Evolutionary conservation across 1,140 invertebrate genomes (phyloP), one percentile per base, ranked within the genome.

Genomic region (Camponotus pennsylvanicus): DNA sequence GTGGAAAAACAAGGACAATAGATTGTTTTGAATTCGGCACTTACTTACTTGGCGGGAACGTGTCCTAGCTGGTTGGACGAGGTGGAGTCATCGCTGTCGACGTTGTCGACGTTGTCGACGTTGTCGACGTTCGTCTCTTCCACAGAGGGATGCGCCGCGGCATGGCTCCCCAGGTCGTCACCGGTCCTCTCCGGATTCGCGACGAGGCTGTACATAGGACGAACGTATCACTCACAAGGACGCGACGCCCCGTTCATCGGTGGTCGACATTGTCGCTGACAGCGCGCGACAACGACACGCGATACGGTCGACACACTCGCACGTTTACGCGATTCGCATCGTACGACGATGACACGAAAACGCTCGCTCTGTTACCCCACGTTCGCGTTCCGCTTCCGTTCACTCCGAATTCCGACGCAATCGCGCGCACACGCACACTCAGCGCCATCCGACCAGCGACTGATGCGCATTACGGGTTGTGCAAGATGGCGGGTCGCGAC

Each of bases 31-130:
- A n/a, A 69, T 15, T 63, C 40, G n/a, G 49, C 86, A 89, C 87
- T 86, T 89, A 92, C 92, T 92, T 86, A 92, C 92, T 90, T 92
- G 69, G 61, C 89, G 70, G 82, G 69, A 34, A 32, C 59, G 55
- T 77, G 85, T 63, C 88, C 87, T 92, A 92, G 69, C 89, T 92
- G 88, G 37, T 82, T 76, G 84, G 88, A 90, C 40, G 85, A 85
- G 61, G 83, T 77, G 34, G 89, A 91, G 63, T 78, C 88, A 63
- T 92, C 92, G 67, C 86, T 89, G 52, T 91, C 90, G 49, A 89
- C 71, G 11, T 86, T 73, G 32, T 89, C 88, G n/a, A 73, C 92
- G 67, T 84, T 89, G 52, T 91, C 90, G 49, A 89, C 71, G 11
- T 86, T 73, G 32, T 89, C 88, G n/a, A 73, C 66, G 40, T 89